Percentiles rank a stretch among this genome's conserved stretches.
Evolutionary conservation across 2,888 invertebrate genomes (phyloP).

Genomic region (Callyntrura sp.): DNA sequence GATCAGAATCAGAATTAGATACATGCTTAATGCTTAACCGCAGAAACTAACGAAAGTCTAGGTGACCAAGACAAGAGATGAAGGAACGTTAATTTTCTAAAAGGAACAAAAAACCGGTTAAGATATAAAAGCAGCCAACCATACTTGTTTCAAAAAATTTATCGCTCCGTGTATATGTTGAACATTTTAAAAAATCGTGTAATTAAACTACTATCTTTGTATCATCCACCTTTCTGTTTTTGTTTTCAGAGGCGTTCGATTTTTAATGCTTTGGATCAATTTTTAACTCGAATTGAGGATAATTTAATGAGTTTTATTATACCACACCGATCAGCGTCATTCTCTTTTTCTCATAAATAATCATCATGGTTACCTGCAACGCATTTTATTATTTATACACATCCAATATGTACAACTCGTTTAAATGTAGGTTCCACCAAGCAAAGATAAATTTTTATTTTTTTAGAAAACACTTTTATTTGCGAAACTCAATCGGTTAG

Average conservation of each 20-base stretch:
- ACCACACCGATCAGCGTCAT: background rate
- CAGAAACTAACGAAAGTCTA: too few species aligned
- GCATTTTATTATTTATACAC: too few species aligned
- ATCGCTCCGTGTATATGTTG: constrained; percentile 53
- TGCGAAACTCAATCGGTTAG: too few species aligned
- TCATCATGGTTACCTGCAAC: too few species aligned
- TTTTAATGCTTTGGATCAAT: constrained; percentile 59
- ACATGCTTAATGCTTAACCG: too few species aligned
- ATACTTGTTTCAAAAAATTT: constrained; percentile 37
- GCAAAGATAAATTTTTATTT: too few species aligned
- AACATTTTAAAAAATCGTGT: constrained; percentile 64
- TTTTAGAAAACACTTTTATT: too few species aligned
- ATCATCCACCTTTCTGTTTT: constrained; percentile 28
- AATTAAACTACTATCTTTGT: constrained; percentile 59
- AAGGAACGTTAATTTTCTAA: too few species aligned
- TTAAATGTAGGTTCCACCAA: too few species aligned
- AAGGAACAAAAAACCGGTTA: constrained; percentile 55
- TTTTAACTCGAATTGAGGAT: constrained; percentile 58
- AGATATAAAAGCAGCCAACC: constrained; percentile 33
- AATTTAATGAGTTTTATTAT: constrained; percentile 52
- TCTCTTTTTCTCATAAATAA: background rate
- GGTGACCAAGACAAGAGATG: too few species aligned
- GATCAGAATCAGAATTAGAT: too few species aligned
- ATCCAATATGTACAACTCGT: too few species aligned
- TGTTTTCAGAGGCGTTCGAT: background rate